These are phyloP conservation scores for Pygoscelis antarcticus DNA, from an alignment of 2,113 vertebrate species.

Conservation along the genomic window DNA sequence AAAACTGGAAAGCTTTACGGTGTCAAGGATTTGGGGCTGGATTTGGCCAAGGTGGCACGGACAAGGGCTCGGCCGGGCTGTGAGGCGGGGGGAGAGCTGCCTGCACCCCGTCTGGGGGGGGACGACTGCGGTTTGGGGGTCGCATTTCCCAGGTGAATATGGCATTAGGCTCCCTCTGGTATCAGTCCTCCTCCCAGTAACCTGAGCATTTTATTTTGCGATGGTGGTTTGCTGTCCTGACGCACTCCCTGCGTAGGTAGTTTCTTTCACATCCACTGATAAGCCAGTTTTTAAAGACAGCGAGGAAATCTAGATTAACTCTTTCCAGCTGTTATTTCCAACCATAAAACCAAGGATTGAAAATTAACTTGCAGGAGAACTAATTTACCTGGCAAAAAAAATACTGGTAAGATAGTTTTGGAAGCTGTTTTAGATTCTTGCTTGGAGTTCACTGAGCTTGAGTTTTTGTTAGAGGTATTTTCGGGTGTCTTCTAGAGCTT, in stretches of 20 bases:
- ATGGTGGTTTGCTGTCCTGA: background rate
- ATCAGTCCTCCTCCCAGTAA: background rate
- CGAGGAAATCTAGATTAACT: background rate
- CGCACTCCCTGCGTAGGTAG: fast-evolving
- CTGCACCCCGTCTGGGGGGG: fast-evolving
- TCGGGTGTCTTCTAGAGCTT: background rate
- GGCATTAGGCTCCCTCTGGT: background rate
- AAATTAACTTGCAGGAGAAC: background rate
- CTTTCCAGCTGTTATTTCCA: background rate
- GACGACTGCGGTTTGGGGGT: background rate
- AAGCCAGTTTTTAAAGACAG: background rate
- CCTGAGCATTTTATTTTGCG: background rate
- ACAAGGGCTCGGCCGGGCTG: background rate
- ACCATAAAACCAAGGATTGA: background rate
- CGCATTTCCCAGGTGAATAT: background rate
- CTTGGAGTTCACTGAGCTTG: background rate
- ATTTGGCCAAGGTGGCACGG: fast-evolving
- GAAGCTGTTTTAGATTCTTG: background rate
- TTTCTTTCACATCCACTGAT: background rate
- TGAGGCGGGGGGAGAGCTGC: background rate
- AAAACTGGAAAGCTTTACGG: background rate
- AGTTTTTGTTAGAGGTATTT: background rate
- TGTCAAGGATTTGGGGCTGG: background rate
- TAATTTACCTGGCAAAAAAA: background rate
- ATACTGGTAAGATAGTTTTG: background rate